Base-by-base conservation (phyloP, 2,113 vertebrate species). In the Lophochroa leadbeateri region DNA sequence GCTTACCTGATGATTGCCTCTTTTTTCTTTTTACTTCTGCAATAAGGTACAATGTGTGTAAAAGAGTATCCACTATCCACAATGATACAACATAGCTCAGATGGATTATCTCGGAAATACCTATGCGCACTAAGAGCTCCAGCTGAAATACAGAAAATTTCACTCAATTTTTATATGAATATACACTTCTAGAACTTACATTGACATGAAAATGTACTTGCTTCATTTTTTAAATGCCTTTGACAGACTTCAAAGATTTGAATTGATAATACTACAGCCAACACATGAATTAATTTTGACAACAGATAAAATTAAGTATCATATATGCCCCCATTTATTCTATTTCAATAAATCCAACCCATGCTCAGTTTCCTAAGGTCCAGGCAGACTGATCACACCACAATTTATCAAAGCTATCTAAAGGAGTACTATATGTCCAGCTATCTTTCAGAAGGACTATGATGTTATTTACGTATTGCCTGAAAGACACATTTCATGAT, bases 1-100 rank as follows among this genome's bases (percentile, higher is more conserved):
- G 76, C 92, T 97, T 86, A 99, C 99, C 99, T 99, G 97, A 99
- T 98, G 91, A 99, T 99, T 55, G 99, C 99, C 78, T 99, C 99
- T 80, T 99, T 99, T 97, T 99, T 99, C 96, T 99, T 99, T 97
- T 98, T 99, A 97, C 99, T 99, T 95, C 99, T 98, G 87, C 99
- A 99, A 14, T 99, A 99, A 55, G 99, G 99, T 84, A 98, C 98
- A 74, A 99, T 98, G 97, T 99, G 99, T 21, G 99, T 99, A 96
- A 99, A 99, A 81, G 99, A 99, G 97, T 99, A 99, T 16, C 99
- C 99, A 1, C 98, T 99, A 83, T 99, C 99, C 65, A 99, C 99
- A 86, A 99, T 99, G 92, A 99, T 97, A 90, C 99, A 99, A 95
- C 99, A 99, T 10, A 99, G 94, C 93, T 99, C 98, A 0, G 98